These are phyloP conservation scores for Arothron firmamentum DNA, from an alignment of 2,113 vertebrate species.

Conservation along the genomic window DNA sequence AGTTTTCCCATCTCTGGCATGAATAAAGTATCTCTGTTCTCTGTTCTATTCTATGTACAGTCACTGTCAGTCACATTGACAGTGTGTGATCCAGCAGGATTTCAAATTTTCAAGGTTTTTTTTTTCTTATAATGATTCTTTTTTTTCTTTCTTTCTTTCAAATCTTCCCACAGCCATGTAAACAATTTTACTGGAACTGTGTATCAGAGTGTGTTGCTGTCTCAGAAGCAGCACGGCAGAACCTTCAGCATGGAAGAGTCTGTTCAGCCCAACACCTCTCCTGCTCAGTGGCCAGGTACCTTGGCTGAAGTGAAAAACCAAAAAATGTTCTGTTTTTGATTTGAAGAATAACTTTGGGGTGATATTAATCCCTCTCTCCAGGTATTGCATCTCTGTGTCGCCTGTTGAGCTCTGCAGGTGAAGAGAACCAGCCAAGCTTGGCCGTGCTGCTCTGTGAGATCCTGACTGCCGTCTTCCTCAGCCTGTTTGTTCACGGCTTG, in stretches of 20 bases:
- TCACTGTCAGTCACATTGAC: conserved; percentile 28
- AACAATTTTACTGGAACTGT: conserved; percentile 92
- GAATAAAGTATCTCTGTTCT: too few species aligned
- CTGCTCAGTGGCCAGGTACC: conserved; percentile 95
- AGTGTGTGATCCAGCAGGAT: not conserved
- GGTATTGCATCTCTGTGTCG: conserved; percentile 82
- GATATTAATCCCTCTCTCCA: conserved; percentile 27
- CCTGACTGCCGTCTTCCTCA: conserved; percentile 92
- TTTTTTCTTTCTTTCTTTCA: conserved; percentile 15
- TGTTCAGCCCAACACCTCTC: conserved; percentile 87
- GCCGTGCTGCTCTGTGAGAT: conserved; percentile 92
- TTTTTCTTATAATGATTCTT: too few species aligned
- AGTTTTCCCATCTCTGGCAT: too few species aligned
- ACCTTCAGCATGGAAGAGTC: conserved; percentile 85
- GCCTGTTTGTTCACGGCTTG: conserved; percentile 92
- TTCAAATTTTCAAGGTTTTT: too few species aligned
- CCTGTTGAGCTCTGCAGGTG: conserved; percentile 85
- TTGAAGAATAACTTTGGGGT: not conserved
- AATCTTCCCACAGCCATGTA: conserved; percentile 78
- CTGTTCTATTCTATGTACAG: too few species aligned
- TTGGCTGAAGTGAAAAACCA: not conserved
- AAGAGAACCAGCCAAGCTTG: conserved; percentile 89
- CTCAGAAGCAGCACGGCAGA: conserved; percentile 78
- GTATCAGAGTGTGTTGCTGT: conserved; percentile 90
- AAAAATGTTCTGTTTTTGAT: not conserved